These are phyloP conservation scores for Plotosus lineatus DNA, from an alignment of 2,113 vertebrate genomes.

Conservation along the genomic window DNA sequence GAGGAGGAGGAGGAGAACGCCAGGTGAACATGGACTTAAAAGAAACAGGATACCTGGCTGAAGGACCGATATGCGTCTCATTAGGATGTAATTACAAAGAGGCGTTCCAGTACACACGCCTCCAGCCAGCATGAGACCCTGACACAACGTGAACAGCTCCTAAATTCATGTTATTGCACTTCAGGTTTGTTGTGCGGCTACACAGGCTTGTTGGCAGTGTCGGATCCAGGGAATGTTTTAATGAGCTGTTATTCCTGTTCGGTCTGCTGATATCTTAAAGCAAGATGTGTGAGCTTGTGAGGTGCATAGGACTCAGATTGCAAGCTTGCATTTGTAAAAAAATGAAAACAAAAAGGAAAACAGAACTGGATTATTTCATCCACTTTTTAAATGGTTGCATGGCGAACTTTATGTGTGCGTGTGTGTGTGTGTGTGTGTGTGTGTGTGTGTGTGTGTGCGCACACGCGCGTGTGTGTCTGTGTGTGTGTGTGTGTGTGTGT, in stretches of 20 bases:
- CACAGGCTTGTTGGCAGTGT: neutral
- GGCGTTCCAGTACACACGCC: neutral
- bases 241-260: neutral
- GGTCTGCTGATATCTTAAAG: neutral
- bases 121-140: neutral
- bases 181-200: neutral
- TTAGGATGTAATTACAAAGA: neutral
- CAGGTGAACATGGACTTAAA: neutral
- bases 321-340: neutral
- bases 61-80: neutral
- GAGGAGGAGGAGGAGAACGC: neutral
- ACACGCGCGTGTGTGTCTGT: neutral
- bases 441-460: neutral
- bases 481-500: neutral
- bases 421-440: neutral
- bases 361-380: constrained; percentile 1
- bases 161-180: neutral
- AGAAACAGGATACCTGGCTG: neutral
- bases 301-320: neutral
- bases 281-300: constrained; percentile 5
- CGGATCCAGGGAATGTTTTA: neutral
- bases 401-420: no score
- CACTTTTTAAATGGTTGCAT: neutral
- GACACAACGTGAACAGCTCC: neutral
- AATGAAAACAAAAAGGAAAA: no score